These are phyloP conservation scores for Plebejus argus DNA, from an alignment of 2,888 invertebrate genomes.

Conservation along the genomic window DNA sequence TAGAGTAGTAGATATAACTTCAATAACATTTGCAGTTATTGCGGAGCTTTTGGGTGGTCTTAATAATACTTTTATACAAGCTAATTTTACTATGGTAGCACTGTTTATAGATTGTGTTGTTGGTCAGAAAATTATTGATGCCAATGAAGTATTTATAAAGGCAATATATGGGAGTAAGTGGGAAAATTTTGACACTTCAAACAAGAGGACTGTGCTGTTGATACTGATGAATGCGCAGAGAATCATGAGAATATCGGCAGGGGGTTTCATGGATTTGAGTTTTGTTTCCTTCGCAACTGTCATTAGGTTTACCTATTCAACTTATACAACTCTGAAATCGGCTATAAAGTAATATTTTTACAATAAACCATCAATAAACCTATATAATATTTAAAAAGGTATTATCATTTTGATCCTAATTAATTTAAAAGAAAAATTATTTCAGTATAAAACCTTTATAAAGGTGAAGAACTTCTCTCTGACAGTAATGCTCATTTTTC, in stretches of 20 bases:
- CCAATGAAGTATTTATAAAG: constrained; percentile 46
- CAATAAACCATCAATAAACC: not conserved
- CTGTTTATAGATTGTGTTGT: constrained; percentile 56
- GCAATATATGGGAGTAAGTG: not conserved
- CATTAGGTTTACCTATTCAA: constrained; percentile 1
- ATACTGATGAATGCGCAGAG: not conserved
- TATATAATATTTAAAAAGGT: not conserved
- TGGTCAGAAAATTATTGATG: constrained; percentile 58
- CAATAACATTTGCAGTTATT: not conserved
- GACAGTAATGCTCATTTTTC: too few species aligned
- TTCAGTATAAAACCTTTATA: too few species aligned
- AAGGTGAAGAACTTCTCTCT: too few species aligned
- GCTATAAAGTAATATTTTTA: not conserved
- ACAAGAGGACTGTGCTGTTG: not conserved
- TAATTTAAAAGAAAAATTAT: too few species aligned
- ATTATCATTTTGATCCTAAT: not conserved
- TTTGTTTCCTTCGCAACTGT: not conserved
- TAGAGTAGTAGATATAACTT: not conserved
- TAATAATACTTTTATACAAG: not conserved
- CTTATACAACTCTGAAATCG: not conserved
- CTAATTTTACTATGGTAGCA: not conserved
- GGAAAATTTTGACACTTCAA: constrained; percentile 9
- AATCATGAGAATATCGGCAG: not conserved
- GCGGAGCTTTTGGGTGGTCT: not conserved
- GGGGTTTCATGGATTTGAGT: not conserved